These are phyloP conservation scores for Drosophila repletoides DNA, from an alignment of 1,140 invertebrate species.

Conservation along the genomic window DNA sequence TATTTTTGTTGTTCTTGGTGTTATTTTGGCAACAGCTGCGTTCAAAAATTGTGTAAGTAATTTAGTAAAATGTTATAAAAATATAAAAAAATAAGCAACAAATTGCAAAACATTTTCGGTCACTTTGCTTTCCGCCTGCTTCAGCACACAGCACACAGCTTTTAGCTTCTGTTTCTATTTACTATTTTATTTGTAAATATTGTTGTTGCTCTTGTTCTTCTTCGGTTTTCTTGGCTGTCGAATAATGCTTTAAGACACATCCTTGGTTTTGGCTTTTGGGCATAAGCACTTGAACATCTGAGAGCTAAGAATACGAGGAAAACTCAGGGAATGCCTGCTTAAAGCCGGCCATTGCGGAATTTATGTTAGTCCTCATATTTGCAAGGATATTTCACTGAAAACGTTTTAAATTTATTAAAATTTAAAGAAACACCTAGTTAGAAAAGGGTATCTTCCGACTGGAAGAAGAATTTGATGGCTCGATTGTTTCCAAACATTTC, in stretches of 20 bases:
- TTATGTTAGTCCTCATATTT: too few species aligned
- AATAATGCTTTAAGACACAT: slow-evolving; percentile 28
- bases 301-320: background rate
- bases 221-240: slow-evolving; percentile 8
- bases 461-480: too few species aligned
- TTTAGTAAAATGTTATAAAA: slow-evolving; percentile 74
- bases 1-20: slow-evolving; percentile 51
- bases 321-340: background rate
- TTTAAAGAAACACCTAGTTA: too few species aligned
- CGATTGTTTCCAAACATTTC: too few species aligned
- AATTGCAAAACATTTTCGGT: slow-evolving; percentile 66
- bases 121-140: slow-evolving; percentile 39
- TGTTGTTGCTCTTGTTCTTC: slow-evolving; percentile 12
- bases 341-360: too few species aligned
- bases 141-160: background rate
- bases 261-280: slow-evolving; percentile 40
- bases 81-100: slow-evolving; percentile 52
- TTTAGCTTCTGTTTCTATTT: slow-evolving; percentile 45
- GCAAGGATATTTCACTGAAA: too few species aligned
- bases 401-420: too few species aligned
- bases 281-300: slow-evolving; percentile 42
- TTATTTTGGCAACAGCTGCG: slow-evolving; percentile 54
- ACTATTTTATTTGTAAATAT: slow-evolving; percentile 27
- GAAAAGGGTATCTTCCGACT: too few species aligned
- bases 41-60: slow-evolving; percentile 66